These are phyloP conservation scores for Sialia sialis DNA, from an alignment of 2,113 vertebrate species.

Conservation along the genomic window DNA sequence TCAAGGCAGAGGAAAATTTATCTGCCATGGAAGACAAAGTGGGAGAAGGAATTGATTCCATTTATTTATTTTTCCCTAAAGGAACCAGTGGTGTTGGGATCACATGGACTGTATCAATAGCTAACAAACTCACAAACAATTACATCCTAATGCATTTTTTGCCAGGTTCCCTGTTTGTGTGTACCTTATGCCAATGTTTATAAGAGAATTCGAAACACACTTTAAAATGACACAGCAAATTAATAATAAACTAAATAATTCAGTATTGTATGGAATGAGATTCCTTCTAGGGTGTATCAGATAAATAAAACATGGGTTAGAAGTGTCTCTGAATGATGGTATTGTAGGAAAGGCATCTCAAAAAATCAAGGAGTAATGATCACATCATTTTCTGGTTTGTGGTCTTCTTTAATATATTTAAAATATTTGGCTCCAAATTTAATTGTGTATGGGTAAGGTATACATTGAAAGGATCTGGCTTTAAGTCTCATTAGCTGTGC, in stretches of 20 bases:
- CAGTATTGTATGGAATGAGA: neutral
- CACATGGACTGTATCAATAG: neutral
- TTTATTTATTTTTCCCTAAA: neutral
- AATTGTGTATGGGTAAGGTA: neutral
- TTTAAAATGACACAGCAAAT: conserved; percentile 25
- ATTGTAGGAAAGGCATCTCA: neutral
- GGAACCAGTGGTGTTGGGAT: neutral
- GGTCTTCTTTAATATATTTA: neutral
- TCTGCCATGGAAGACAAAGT: neutral
- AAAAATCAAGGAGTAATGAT: neutral
- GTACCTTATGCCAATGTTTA: neutral
- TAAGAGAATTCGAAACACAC: neutral
- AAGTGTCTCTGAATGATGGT: conserved; percentile 29
- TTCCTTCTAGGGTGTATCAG: neutral
- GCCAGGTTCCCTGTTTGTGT: neutral
- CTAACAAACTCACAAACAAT: neutral
- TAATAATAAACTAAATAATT: conserved; percentile 50
- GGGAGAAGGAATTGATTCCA: neutral
- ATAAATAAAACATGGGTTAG: conserved; percentile 48
- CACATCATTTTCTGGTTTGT: neutral
- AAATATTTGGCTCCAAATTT: neutral
- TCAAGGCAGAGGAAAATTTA: neutral
- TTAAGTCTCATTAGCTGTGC: conserved; percentile 3
- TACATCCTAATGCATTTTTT: neutral
- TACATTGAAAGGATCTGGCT: neutral